phyloP scores from a whole-genome alignment of 1,140 invertebrate genomes.

The Drosophila sturtevanti region DNA sequence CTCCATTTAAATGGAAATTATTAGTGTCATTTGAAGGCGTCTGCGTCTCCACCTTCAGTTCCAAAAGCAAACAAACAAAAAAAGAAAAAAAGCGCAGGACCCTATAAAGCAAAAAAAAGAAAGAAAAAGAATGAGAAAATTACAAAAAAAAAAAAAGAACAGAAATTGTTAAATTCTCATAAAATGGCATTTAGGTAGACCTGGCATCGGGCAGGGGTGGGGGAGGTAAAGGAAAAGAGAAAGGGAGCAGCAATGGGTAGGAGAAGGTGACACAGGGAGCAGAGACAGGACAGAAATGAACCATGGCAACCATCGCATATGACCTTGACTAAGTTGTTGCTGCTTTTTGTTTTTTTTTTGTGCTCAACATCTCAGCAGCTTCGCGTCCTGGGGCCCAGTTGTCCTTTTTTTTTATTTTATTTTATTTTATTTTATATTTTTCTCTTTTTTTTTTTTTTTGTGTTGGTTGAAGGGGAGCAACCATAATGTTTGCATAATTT shows the following conservation, averaged over 20 bases:
- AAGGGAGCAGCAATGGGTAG: conserved; percentile 1
- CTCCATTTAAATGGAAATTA: conserved; percentile 78
- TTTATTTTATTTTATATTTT: not conserved
- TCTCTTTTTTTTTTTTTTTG: conserved; percentile 25
- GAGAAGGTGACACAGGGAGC: not conserved
- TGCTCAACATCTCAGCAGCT: not conserved
- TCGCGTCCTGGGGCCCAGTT: conserved; percentile 37
- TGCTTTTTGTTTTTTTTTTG: not conserved
- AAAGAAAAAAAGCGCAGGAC: conserved; percentile 23
- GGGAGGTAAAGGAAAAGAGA: not conserved
- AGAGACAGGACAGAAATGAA: conserved; percentile 27
- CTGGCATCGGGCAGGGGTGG: not conserved
- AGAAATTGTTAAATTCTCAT: conserved; percentile 68
- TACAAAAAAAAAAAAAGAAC: conserved; percentile 21
- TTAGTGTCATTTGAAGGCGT: conserved; percentile 75
- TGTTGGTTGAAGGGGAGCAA: conserved; percentile 37
- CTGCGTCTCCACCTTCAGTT: conserved; percentile 16
- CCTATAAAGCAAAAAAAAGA: conserved; percentile 9
- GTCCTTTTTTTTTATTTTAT: conserved; percentile 37
- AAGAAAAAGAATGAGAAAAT: conserved; percentile 24
- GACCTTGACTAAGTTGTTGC: conserved; percentile 62
- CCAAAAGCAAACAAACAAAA: not conserved
- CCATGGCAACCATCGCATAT: conserved; percentile 61
- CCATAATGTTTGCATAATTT: conserved; percentile 81
- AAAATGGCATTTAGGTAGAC: conserved; percentile 53